Conservation (phyloP, 2,797 vertebrate genomes). For the Tragelaphus eurycerus region DNA sequence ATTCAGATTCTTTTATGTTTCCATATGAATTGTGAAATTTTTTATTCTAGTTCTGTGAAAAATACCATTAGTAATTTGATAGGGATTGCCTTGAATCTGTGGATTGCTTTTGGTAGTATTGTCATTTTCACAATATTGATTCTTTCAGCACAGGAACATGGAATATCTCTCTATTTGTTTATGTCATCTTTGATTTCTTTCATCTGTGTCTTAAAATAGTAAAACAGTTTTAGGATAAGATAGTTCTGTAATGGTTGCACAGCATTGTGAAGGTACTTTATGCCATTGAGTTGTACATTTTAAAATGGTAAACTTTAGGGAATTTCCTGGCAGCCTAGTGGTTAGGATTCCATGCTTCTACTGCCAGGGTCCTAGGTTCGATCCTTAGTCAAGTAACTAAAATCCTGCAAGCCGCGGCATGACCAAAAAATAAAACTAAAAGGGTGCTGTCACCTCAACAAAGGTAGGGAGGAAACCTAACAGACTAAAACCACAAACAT, state of each 20-base stretch:
- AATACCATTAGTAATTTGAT: neutral
- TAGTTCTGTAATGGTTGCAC: neutral
- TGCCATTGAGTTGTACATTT: neutral
- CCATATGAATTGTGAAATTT: neutral
- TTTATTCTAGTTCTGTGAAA: neutral
- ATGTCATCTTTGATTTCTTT: neutral
- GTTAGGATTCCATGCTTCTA: neutral
- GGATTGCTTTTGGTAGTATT: neutral
- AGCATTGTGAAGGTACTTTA: neutral
- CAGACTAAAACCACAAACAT: neutral
- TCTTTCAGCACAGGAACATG: neutral
- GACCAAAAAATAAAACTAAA: neutral
- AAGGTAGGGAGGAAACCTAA: neutral
- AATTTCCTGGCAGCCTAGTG: neutral
- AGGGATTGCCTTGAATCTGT: neutral
- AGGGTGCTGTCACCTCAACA: neutral
- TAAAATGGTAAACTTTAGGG: neutral
- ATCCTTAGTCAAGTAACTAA: neutral
- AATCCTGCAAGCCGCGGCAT: accelerated
- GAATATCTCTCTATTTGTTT: neutral
- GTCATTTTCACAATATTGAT: neutral
- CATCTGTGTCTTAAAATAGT: neutral
- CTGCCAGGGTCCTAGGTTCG: neutral
- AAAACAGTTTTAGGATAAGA: neutral
- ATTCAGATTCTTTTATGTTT: neutral